A percentile compares a stretch with the other conserved stretches of the same genome.
Conservation (phyloP, 2,113 vertebrate species). For the Sialia sialis region DNA sequence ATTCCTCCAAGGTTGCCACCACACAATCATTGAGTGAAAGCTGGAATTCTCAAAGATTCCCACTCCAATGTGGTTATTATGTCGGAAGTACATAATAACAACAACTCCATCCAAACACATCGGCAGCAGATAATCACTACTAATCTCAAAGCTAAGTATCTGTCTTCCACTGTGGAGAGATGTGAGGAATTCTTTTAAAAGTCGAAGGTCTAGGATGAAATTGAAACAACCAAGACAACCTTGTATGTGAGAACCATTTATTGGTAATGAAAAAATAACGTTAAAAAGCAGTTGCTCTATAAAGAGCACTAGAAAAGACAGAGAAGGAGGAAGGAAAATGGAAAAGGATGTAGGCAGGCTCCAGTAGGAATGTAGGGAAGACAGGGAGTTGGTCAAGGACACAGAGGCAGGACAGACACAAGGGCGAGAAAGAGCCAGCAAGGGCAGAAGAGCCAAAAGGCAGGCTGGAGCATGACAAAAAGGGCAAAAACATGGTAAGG, state of each 20-base stretch:
- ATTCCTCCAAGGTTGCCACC: neutral
- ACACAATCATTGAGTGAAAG: neutral
- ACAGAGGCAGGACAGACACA: rapidly evolving
- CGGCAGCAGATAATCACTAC: neutral
- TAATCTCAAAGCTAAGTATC: neutral
- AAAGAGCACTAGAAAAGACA: neutral
- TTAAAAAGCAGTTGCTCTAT: neutral
- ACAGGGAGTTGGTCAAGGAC: neutral
- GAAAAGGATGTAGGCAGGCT: neutral
- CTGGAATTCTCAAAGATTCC: neutral
- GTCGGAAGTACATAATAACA: neutral
- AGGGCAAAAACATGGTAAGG: too few relatives aligned
- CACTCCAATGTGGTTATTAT: too few relatives aligned
- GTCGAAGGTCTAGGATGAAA: too few relatives aligned
- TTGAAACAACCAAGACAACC: rapidly evolving
- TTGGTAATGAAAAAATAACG: rapidly evolving
- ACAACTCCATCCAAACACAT: rapidly evolving
- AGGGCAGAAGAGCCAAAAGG: neutral
- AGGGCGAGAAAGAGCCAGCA: rapidly evolving
- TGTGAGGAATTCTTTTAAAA: neutral
- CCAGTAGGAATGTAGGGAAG: neutral
- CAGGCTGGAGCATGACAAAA: too few relatives aligned
- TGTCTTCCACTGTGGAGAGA: neutral
- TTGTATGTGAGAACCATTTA: neutral
- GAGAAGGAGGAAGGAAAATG: neutral